phyloP scores from a whole-genome alignment of 2,113 vertebrate genomes.

The Maccullochella peelii region DNA sequence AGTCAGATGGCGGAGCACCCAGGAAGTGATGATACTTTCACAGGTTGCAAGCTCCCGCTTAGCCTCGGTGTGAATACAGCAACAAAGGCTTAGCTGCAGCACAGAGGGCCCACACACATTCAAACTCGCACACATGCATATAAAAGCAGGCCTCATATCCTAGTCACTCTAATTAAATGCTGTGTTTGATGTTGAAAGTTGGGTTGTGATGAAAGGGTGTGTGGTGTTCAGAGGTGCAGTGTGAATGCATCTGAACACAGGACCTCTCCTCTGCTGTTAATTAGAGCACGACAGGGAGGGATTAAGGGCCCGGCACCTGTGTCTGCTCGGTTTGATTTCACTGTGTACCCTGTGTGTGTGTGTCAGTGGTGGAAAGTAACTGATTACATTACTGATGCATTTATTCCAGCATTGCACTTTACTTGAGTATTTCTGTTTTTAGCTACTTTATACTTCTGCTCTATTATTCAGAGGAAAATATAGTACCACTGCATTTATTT shows the following conservation, averaged over 20 bases:
- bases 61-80: slow-evolving; percentile 23
- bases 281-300: slow-evolving; percentile 56
- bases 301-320: slow-evolving; percentile 58
- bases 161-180: slow-evolving; percentile 65
- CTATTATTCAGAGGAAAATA: not conserved
- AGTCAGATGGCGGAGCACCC: slow-evolving; percentile 27
- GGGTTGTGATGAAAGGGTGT: slow-evolving; percentile 69
- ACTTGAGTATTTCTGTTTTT: not conserved
- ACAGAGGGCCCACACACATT: slow-evolving; percentile 18
- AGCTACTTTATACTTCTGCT: not conserved
- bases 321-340: slow-evolving; percentile 30
- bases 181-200: slow-evolving; percentile 80
- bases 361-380: not conserved
- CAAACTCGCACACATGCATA: slow-evolving; percentile 17
- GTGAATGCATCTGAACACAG: slow-evolving; percentile 57
- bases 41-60: slow-evolving; percentile 32
- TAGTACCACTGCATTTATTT: not conserved
- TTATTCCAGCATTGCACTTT: not conserved
- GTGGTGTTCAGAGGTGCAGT: slow-evolving; percentile 50
- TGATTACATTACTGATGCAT: no score
- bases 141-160: slow-evolving; percentile 53
- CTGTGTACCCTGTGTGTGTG: not conserved
- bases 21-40: slow-evolving; percentile 52
- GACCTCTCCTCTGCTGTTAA: slow-evolving; percentile 55
- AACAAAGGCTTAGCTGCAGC: slow-evolving; percentile 41